These are phyloP conservation scores for Cettia cetti DNA, from an alignment of 2,113 vertebrate species.

Conservation along the genomic window DNA sequence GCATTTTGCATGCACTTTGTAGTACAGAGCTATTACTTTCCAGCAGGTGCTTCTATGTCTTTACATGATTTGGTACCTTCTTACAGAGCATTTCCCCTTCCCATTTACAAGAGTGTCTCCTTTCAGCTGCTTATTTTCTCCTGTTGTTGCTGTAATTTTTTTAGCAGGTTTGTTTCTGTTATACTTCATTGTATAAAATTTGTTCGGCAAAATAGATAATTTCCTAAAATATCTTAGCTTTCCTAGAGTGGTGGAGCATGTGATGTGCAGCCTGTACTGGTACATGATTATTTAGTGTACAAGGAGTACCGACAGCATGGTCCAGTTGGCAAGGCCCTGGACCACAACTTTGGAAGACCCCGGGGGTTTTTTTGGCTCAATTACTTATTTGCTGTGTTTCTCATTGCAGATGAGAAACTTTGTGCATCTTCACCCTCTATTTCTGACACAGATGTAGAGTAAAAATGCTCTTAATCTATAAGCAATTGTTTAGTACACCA, in stretches of 20 bases:
- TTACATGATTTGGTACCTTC: neutral
- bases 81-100: neutral
- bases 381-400: neutral
- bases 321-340: neutral
- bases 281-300: neutral
- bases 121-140: neutral
- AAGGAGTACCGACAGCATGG: accelerated
- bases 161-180: constrained; percentile 24
- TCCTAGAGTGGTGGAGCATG: neutral
- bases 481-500: neutral
- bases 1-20: neutral
- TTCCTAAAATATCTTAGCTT: constrained; percentile 1
- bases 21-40: neutral
- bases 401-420: neutral
- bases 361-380: neutral
- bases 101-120: neutral
- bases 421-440: neutral
- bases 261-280: neutral
- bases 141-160: constrained; percentile 18
- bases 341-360: neutral
- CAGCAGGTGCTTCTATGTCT: neutral
- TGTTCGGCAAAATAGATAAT: neutral
- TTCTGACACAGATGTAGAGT: neutral
- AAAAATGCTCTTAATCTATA: neutral
- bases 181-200: neutral